These are phyloP conservation scores for Amblyjoppa fuscipennis DNA, from an alignment of 2,888 invertebrate species.

Conservation along the genomic window DNA sequence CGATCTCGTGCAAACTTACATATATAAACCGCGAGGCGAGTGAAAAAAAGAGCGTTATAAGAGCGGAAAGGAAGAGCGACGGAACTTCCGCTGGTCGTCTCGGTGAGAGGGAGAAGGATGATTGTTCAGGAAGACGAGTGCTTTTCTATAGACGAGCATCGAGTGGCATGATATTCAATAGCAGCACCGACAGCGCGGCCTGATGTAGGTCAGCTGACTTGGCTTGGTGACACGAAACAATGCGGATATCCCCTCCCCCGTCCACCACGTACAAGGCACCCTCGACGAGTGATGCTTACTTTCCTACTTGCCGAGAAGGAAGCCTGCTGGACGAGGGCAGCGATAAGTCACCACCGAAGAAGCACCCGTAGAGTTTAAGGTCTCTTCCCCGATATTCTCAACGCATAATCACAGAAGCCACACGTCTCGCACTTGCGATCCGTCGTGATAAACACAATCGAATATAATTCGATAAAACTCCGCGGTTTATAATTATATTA, in stretches of 20 bases:
- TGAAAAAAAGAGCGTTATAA: slow-evolving; percentile 27
- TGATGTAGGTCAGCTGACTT: slow-evolving; percentile 81
- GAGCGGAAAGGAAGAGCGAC: slow-evolving; percentile 21
- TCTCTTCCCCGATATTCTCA: slow-evolving; percentile 28
- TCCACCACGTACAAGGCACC: slow-evolving; percentile 53
- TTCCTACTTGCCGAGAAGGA: slow-evolving; percentile 50
- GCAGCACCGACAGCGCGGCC: slow-evolving; percentile 48
- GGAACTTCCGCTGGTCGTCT: slow-evolving; percentile 37
- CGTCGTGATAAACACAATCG: slow-evolving; percentile 22
- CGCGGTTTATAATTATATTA: not conserved
- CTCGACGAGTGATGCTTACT: slow-evolving; percentile 57
- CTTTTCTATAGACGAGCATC: slow-evolving; percentile 73
- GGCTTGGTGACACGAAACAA: slow-evolving; percentile 79
- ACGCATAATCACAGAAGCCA: slow-evolving; percentile 58
- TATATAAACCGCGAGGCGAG: not conserved
- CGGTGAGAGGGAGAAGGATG: slow-evolving; percentile 52
- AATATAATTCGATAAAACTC: not conserved
- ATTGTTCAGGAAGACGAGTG: slow-evolving; percentile 66
- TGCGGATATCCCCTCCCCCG: slow-evolving; percentile 76
- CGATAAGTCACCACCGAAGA: slow-evolving; percentile 58
- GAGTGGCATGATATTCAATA: slow-evolving; percentile 74
- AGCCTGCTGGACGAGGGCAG: slow-evolving; percentile 45
- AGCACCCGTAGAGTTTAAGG: slow-evolving; percentile 29
- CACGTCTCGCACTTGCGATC: slow-evolving; percentile 42
- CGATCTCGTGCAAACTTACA: not conserved